Conservation (phyloP, 1,140 invertebrate species). For the Archegozetes longisetosus region DNA sequence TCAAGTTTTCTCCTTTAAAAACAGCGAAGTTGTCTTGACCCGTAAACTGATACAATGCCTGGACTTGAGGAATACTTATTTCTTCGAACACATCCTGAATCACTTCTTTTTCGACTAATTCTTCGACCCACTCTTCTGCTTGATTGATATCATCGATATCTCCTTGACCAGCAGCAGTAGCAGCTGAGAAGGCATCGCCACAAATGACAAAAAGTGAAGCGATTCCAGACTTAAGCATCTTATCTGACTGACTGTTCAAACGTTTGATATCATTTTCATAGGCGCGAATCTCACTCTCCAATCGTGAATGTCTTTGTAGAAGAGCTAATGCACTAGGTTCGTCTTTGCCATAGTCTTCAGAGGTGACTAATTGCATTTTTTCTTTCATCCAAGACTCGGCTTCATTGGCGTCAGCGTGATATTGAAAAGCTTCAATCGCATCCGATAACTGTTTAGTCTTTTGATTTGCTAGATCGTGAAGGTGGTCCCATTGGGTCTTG, state of each 20-base stretch:
- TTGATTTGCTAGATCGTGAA: constrained; percentile 64
- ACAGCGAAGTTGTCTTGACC: constrained; percentile 78
- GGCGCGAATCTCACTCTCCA: constrained; percentile 78
- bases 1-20: constrained; percentile 76
- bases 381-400: constrained; percentile 94
- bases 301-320: constrained; percentile 45
- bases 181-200: constrained; percentile 39
- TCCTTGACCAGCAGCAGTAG: constrained; percentile 18
- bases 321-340: constrained; percentile 59
- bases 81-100: constrained; percentile 68
- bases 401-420: constrained; percentile 77
- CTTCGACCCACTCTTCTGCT: constrained; percentile 78
- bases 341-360: constrained; percentile 70
- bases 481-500: constrained; percentile 57
- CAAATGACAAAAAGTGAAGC: constrained; percentile 45
- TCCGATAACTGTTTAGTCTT: constrained; percentile 75
- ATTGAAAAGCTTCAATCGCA: constrained; percentile 63
- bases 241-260: constrained; percentile 64
- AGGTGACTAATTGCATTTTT: constrained; percentile 70
- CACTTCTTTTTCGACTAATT: constrained; percentile 65
- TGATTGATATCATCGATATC: constrained; percentile 44
- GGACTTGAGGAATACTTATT: constrained; percentile 70
- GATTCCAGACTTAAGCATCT: constrained; percentile 59
- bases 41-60: constrained; percentile 65
- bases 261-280: constrained; percentile 76